A percentile compares a stretch with the other conserved stretches of the same genome.
Conservation (phyloP, 2,888 invertebrate genomes). For the Xanthia icteritia region DNA sequence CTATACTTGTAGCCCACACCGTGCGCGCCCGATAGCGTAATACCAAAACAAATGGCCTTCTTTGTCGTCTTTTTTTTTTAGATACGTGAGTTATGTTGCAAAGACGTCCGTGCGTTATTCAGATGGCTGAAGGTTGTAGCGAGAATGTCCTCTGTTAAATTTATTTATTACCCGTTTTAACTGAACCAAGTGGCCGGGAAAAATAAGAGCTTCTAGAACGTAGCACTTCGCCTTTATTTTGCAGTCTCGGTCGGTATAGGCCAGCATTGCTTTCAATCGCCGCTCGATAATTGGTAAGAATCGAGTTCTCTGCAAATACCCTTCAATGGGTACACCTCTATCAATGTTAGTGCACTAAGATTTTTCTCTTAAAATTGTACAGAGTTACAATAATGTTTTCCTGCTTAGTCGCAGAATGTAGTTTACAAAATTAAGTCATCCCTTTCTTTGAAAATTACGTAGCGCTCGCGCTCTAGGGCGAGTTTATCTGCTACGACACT, state of each 20-base stretch:
- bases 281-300: conserved; percentile 78
- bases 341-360: conserved; percentile 16
- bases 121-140: conserved; percentile 70
- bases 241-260: conserved; percentile 70
- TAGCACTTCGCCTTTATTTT: conserved; percentile 75
- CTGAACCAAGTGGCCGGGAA: conserved; percentile 71
- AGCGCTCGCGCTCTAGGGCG: conserved; percentile 11
- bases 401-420: neutral
- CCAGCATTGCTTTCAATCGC: conserved; percentile 74
- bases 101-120: conserved; percentile 78
- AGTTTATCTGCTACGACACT: conserved; percentile 28
- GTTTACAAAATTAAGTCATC: neutral
- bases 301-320: conserved; percentile 73
- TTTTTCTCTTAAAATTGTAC: conserved; percentile 3
- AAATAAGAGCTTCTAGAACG: conserved; percentile 59
- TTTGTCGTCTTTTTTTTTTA: conserved; percentile 83
- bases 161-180: conserved; percentile 71
- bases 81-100: conserved; percentile 82
- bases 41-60: conserved; percentile 87
- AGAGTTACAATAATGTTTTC: neutral
- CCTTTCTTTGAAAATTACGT: conserved; percentile 18
- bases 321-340: conserved; percentile 53
- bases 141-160: conserved; percentile 63
- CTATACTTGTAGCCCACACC: conserved; percentile 62
- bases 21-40: conserved; percentile 84